Conservation (phyloP, 2,797 vertebrate species). For the Acrossocheilus wenchowensis region DNA sequence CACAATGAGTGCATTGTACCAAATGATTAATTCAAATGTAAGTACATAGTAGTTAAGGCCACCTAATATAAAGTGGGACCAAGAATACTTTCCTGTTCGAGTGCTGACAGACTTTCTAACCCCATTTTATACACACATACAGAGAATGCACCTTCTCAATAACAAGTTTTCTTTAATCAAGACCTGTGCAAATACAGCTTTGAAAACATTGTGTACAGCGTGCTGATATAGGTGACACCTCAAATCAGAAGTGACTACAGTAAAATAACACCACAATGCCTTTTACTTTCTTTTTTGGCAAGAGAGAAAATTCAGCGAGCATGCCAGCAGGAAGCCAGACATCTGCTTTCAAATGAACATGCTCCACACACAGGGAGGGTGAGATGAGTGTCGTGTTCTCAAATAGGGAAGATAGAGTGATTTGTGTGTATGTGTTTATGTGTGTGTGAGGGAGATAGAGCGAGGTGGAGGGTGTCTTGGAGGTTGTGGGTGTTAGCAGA, state of each 20-base stretch:
- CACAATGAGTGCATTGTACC: too few relatives aligned
- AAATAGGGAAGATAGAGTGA: slow-evolving; percentile 45
- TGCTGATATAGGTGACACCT: slow-evolving; percentile 32
- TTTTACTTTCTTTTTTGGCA: slow-evolving; percentile 29
- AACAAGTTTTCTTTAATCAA: slow-evolving; percentile 29
- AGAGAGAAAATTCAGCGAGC: slow-evolving; percentile 42
- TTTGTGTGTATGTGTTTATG: slow-evolving; percentile 49
- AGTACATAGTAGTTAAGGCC: too few relatives aligned
- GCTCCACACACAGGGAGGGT: slow-evolving; percentile 49
- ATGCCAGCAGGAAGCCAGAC: slow-evolving; percentile 56
- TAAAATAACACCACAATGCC: slow-evolving; percentile 42
- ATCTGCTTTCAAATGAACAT: slow-evolving; percentile 62
- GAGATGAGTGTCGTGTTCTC: slow-evolving; percentile 42
- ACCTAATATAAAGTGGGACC: too few relatives aligned
- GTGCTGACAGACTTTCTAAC: neutral
- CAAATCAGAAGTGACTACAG: slow-evolving; percentile 5
- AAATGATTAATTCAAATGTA: too few relatives aligned
- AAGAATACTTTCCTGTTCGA: neutral
- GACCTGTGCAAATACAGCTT: slow-evolving; percentile 6
- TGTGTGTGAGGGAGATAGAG: slow-evolving; percentile 33
- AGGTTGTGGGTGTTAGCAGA: slow-evolving; percentile 67
- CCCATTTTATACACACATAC: neutral
- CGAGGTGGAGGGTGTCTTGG: slow-evolving; percentile 47
- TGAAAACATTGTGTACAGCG: slow-evolving; percentile 26
- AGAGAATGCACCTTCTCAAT: neutral